Conservation (phyloP, 2,888 invertebrate genomes). For the Eudiplozoon nipponicum region DNA sequence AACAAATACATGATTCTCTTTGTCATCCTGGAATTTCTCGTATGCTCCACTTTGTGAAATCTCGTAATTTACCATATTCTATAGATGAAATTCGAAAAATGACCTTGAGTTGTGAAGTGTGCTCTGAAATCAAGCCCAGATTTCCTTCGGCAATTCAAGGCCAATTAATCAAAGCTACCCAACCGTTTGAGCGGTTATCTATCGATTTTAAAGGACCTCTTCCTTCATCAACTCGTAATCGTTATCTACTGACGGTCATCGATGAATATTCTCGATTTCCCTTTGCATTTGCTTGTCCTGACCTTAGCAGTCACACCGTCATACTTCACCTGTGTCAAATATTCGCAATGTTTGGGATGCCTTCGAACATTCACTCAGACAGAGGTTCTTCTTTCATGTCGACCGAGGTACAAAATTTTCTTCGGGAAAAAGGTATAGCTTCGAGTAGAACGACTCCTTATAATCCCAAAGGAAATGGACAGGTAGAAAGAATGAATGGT, state of each 20-base stretch:
- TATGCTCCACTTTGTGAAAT: slow-evolving; percentile 10
- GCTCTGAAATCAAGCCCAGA: slow-evolving; percentile 15
- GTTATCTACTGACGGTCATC: slow-evolving; percentile 17
- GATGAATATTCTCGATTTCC: slow-evolving; percentile 19
- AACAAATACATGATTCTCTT: slow-evolving; percentile 11
- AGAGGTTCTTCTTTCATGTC: slow-evolving; percentile 18
- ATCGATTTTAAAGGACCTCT: slow-evolving; percentile 18
- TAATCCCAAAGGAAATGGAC: too few species aligned
- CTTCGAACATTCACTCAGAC: slow-evolving; percentile 17
- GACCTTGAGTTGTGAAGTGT: slow-evolving; percentile 7
- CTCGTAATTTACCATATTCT: slow-evolving; percentile 14
- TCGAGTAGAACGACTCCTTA: too few species aligned
- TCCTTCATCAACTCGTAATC: slow-evolving; percentile 17
- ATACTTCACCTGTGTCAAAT: slow-evolving; percentile 16
- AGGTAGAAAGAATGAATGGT: too few species aligned
- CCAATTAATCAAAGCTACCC: slow-evolving; percentile 17
- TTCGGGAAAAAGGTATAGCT: too few species aligned
- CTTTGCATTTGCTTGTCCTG: slow-evolving; percentile 18
- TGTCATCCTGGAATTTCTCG: slow-evolving; percentile 11
- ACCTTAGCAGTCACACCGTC: slow-evolving; percentile 16
- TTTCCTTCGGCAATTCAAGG: slow-evolving; percentile 4
- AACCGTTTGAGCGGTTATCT: slow-evolving; percentile 17
- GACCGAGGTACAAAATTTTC: too few species aligned
- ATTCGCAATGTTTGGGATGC: slow-evolving; percentile 18
- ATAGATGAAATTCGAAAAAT: slow-evolving; percentile 1